Percentiles rank a stretch among this genome's conserved stretches.
These are phyloP conservation scores for Peromyscus attwateri DNA, from an alignment of 2,797 vertebrate species.

Conservation along the genomic window DNA sequence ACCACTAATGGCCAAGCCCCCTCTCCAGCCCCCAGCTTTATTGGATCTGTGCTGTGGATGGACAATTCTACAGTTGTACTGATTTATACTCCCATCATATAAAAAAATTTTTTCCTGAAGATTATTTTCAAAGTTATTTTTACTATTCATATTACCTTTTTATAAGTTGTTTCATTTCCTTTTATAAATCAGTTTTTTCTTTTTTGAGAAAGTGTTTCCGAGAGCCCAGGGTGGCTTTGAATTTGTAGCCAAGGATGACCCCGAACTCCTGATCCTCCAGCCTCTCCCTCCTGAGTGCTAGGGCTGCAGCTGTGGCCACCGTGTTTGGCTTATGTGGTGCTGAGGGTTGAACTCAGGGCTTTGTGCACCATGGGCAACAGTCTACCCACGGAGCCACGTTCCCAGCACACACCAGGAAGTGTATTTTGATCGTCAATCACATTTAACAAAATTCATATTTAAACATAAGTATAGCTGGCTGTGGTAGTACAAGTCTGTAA, in stretches of 20 bases:
- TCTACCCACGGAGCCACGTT: background rate
- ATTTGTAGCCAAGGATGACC: background rate
- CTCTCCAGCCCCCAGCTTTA: background rate
- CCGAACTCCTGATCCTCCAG: background rate
- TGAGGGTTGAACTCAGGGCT: background rate
- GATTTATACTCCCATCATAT: background rate
- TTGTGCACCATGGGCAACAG: background rate
- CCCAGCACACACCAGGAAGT: background rate
- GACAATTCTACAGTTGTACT: background rate
- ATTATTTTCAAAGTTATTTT: background rate
- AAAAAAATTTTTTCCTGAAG: background rate
- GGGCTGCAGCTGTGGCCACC: background rate
- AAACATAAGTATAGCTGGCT: background rate
- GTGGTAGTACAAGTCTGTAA: background rate
- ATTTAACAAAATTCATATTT: background rate
- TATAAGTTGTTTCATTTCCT: background rate
- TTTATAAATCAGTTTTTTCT: background rate
- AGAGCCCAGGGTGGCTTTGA: background rate
- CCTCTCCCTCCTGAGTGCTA: background rate
- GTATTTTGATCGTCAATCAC: background rate
- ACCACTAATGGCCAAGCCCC: background rate
- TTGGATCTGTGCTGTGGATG: background rate
- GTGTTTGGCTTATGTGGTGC: no score
- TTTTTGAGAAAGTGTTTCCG: background rate
- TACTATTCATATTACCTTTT: background rate